Evolutionary conservation across 2,113 vertebrate species (phyloP), one percentile per base, ranked within the genome.

Genomic region (Donacobius atricapilla): DNA sequence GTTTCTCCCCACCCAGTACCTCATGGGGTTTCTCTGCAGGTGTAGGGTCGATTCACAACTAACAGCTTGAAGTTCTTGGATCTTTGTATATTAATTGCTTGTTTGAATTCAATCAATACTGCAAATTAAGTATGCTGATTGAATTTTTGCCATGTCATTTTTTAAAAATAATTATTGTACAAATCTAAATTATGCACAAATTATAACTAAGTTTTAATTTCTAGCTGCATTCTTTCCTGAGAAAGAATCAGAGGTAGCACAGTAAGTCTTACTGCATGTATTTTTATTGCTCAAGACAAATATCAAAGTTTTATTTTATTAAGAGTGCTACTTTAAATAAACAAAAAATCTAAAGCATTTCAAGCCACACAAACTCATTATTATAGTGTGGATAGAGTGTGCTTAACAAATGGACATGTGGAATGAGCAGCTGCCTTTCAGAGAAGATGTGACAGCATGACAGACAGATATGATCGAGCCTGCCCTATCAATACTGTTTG

Each of bases 361-460:
- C 79, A 94, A 90, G 56, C 71, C 24, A 93, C 54, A 58, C 11
- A 51, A 30, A 20, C 22, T 94, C 56, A 53, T 92, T 88, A 91
- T 70, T 90, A 58, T 21, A 75, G 47, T 28, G 86, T 48, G 23
- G 82, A 31, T 37, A 58, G 31, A 83, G 47, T 93, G 79, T 51
- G 71, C 51, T 96, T 80, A 90, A 40, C 79, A 88, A 56, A 40
- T 83, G 39, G 39, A 92, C 86, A 75, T 47, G 75, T 92, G 71
- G 76, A 96, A 93, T 92, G 79, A 95, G 56, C 94, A 96, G 56
- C 83, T 88, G 88, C 56, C 72, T 88, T 88, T 88, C 71, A 83
- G 81, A 91, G 45, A 73, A 86, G 71, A 92, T 1, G 0, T 54
- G 82, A 73, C 64, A 90, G 83, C 19, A 27, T 51, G 70, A 80